These are phyloP conservation scores for Dendrophyllia cribrosa DNA, from an alignment of 64 coral and sea anemone genomes.

Conservation along the genomic window DNA sequence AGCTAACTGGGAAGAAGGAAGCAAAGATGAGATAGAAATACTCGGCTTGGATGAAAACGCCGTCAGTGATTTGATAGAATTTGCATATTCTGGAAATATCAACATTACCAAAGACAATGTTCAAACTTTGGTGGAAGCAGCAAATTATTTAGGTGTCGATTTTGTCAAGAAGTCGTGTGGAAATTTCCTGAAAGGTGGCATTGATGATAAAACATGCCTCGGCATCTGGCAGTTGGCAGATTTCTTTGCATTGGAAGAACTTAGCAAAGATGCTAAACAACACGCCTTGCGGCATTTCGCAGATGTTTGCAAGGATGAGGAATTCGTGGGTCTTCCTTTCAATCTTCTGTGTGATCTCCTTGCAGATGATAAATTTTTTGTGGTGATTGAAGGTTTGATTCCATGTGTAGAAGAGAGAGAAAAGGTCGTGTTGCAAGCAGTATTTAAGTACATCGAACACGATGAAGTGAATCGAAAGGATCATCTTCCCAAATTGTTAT, in stretches of 20 bases:
- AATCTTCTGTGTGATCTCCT: constrained; percentile 63
- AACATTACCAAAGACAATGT: constrained; percentile 76
- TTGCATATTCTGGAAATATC: constrained; percentile 86
- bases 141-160: constrained; percentile 74
- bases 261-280: constrained; percentile 58
- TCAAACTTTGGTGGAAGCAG: constrained; percentile 64
- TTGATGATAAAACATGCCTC: constrained; percentile 54
- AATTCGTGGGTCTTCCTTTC: constrained; percentile 56
- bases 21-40: constrained; percentile 68
- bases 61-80: constrained; percentile 74
- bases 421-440: constrained; percentile 67
- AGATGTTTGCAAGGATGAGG: constrained; percentile 41
- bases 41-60: constrained; percentile 22
- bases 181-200: constrained; percentile 56
- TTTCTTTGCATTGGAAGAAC: constrained; percentile 41
- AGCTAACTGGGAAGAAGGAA: constrained; percentile 63
- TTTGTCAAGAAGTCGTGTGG: constrained; percentile 76
- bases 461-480: constrained; percentile 30
- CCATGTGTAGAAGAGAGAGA: constrained; percentile 65
- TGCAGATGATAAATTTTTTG: constrained; percentile 53
- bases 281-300: constrained; percentile 58
- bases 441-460: constrained; percentile 70
- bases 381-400: constrained; percentile 66
- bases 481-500: constrained; percentile 62
- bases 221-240: constrained; percentile 69